Evolutionary conservation across 2,888 invertebrate genomes (phyloP).

Genomic region (Mythimna pallens): DNA sequence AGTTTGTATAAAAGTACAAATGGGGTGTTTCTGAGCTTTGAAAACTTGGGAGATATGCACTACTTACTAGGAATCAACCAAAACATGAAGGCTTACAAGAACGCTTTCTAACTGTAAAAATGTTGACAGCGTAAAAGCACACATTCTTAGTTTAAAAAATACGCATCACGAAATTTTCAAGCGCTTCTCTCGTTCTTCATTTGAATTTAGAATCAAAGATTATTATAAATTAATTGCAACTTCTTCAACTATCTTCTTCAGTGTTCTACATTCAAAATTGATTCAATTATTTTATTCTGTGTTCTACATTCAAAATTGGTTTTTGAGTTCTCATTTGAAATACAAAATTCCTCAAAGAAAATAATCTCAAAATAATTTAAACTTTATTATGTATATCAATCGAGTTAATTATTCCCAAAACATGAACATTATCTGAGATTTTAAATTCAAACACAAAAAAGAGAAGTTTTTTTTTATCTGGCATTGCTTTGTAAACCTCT

Average conservation of each 20-base stretch:
- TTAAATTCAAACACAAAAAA: not conserved
- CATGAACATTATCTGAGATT: not conserved
- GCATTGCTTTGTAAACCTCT: not conserved
- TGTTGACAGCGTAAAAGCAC: not conserved
- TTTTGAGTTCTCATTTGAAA: too few relatives aligned
- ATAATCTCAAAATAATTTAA: not conserved
- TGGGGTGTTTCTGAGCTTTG: not conserved
- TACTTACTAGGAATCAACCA: not conserved
- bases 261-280: not conserved
- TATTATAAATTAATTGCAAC: not conserved
- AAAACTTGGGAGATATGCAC: not conserved
- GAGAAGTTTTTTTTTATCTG: not conserved
- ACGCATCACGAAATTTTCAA: too few relatives aligned
- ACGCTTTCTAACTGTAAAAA: not conserved
- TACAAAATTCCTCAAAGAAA: not conserved
- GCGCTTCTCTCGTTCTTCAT: not conserved
- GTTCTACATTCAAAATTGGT: not conserved
- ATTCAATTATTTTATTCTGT: too few relatives aligned
- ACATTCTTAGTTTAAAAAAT: too few relatives aligned
- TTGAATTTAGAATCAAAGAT: conserved; percentile 10
- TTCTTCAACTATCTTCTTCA: not conserved
- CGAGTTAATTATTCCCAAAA: not conserved
- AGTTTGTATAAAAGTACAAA: not conserved
- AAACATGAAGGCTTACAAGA: not conserved
- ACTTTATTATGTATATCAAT: not conserved